Evolutionary conservation across 2,888 invertebrate genomes (phyloP).

Genomic region (Colostygia pectinataria): DNA sequence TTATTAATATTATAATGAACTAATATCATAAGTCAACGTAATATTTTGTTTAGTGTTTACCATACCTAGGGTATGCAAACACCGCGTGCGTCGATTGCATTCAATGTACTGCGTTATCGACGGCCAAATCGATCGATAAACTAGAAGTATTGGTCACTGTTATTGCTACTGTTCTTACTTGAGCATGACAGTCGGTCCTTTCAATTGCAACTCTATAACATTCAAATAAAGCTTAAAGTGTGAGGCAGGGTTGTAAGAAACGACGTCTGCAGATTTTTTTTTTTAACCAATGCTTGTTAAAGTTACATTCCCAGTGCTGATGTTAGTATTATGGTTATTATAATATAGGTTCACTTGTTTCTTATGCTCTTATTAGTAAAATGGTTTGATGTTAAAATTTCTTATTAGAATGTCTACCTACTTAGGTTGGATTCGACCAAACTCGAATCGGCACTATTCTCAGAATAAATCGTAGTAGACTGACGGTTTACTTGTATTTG

Average conservation of each 20-base stretch:
- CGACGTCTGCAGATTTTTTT: conserved; percentile 9
- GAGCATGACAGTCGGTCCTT: conserved; percentile 29
- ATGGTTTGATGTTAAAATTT: not conserved
- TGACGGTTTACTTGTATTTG: too few relatives aligned
- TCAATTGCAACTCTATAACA: not conserved
- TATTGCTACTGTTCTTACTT: conserved; percentile 47
- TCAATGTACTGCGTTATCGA: conserved; percentile 48
- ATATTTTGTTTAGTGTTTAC: not conserved
- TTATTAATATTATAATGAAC: too few relatives aligned
- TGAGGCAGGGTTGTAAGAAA: not conserved
- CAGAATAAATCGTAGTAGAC: too few relatives aligned
- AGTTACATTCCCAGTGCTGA: conserved; percentile 4
- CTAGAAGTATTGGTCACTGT: conserved; percentile 65
- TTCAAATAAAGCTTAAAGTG: conserved; percentile 2
- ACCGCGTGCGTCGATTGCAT: conserved; percentile 41
- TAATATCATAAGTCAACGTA: too few relatives aligned
- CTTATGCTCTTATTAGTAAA: not conserved
- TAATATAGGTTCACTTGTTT: not conserved
- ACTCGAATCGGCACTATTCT: too few relatives aligned
- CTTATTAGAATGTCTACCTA: conserved; percentile 6
- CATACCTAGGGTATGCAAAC: conserved; percentile 18
- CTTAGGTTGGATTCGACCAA: too few relatives aligned
- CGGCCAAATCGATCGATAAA: conserved; percentile 60
- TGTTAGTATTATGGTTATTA: conserved; percentile 4
- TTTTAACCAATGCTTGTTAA: conserved; percentile 8